Conservation (phyloP, 2,888 invertebrate genomes). For the Tetanocera ferruginea region DNA sequence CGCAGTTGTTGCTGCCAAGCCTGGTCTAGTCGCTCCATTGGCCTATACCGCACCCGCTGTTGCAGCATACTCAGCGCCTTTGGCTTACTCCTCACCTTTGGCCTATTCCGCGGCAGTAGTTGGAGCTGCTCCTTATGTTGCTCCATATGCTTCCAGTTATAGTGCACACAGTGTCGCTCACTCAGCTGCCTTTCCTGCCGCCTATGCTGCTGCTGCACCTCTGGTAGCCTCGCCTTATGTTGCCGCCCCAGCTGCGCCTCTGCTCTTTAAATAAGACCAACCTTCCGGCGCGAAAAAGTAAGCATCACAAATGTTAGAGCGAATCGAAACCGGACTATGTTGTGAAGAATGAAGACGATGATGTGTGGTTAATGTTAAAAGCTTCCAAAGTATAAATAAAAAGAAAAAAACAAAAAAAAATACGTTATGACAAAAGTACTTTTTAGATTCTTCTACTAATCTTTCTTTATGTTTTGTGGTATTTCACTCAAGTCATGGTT, state of each 20-base stretch:
- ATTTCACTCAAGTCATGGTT: background rate
- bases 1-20: slow-evolving; percentile 50
- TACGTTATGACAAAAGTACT: background rate
- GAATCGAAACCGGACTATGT: background rate
- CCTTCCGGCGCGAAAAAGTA: background rate
- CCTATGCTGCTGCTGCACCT: slow-evolving; percentile 51
- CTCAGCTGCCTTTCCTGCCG: slow-evolving; percentile 62
- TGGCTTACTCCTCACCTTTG: slow-evolving; percentile 52
- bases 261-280: slow-evolving; percentile 25
- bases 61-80: slow-evolving; percentile 46
- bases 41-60: slow-evolving; percentile 46
- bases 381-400: background rate
- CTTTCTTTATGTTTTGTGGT: background rate
- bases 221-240: background rate
- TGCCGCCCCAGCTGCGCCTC: slow-evolving; percentile 13
- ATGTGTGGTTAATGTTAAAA: background rate
- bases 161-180: slow-evolving; percentile 60
- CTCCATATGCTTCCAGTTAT: slow-evolving; percentile 63
- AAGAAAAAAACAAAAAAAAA: background rate
- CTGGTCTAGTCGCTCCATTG: slow-evolving; percentile 52
- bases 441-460: background rate
- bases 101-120: slow-evolving; percentile 51
- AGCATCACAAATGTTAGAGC: background rate
- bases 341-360: too few relatives aligned
- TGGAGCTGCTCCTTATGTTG: slow-evolving; percentile 60